A percentile compares a stretch with the other conserved stretches of the same genome.
Conservation (phyloP, 2,113 vertebrate species). For the Collichthys lucidus region DNA sequence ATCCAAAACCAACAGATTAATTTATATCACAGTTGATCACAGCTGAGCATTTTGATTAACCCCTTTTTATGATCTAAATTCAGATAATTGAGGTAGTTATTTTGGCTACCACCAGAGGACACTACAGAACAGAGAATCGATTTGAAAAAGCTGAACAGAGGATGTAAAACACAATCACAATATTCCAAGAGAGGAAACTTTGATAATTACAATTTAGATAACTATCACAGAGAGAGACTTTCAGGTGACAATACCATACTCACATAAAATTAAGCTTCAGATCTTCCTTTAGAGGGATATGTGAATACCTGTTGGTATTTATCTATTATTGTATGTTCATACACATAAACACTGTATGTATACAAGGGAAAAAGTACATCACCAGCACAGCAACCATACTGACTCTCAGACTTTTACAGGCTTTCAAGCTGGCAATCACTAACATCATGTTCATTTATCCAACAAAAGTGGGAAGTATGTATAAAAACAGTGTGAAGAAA, state of each 20-base stretch:
- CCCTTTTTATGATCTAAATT: neutral
- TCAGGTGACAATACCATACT: neutral
- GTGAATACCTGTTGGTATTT: neutral
- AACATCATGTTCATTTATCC: neutral
- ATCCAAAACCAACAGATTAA: neutral
- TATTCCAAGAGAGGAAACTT: neutral
- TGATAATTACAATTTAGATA: neutral
- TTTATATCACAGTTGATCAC: neutral
- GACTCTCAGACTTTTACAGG: neutral
- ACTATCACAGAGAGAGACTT: neutral
- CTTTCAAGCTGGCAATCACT: neutral
- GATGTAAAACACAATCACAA: neutral
- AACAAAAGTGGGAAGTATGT: neutral
- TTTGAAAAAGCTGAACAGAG: neutral
- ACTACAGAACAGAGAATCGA: slow-evolving; percentile 15
- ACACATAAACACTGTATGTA: neutral
- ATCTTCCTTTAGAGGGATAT: neutral
- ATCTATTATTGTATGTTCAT: neutral
- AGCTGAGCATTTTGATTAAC: neutral
- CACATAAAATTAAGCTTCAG: neutral
- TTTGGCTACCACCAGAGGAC: slow-evolving; percentile 46
- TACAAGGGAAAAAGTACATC: neutral
- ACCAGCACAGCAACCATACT: neutral
- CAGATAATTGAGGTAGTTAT: neutral
- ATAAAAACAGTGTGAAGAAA: neutral